Conservation (phyloP, 2,888 invertebrate species). For the Chydorus sphaericus region DNA sequence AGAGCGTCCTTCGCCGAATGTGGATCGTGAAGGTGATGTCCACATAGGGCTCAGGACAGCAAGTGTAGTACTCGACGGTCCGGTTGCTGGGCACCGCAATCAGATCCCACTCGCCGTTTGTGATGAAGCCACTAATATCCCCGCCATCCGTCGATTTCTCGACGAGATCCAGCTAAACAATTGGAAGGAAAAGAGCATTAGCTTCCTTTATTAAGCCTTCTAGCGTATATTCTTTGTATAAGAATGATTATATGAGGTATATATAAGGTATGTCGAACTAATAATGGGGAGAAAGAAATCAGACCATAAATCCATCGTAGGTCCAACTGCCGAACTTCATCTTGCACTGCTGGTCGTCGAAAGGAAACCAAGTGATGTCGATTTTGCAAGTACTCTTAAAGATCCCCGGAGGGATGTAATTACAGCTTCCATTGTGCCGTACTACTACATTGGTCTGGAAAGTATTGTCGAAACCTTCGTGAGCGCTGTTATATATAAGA, state of each 20-base stretch:
- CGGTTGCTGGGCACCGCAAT: constrained; percentile 87
- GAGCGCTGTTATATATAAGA: constrained; percentile 54
- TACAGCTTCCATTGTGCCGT: constrained; percentile 93
- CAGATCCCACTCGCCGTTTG: constrained; percentile 98
- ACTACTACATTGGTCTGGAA: constrained; percentile 99
- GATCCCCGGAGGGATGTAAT: constrained; percentile 99
- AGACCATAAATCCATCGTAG: constrained; percentile 55
- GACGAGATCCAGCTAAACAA: constrained; percentile 77
- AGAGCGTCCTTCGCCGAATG: constrained; percentile 87
- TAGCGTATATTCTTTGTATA: no score
- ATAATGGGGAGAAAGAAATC: background rate
- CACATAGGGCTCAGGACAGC: constrained; percentile 83
- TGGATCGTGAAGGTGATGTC: constrained; percentile 94
- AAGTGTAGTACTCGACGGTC: constrained; percentile 72
- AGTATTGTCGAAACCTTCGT: constrained; percentile 99
- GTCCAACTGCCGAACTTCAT: constrained; percentile 99
- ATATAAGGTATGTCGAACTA: background rate
- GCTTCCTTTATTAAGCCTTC: no score
- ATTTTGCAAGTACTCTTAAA: constrained; percentile 99
- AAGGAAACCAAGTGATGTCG: constrained; percentile 99
- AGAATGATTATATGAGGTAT: background rate
- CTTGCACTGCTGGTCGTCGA: constrained; percentile 99
- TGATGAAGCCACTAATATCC: constrained; percentile 92
- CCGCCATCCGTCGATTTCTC: constrained; percentile 87
- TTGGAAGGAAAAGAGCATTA: background rate